These are phyloP conservation scores for Sebastes alutus DNA, from an alignment of 2,797 vertebrate species.

Conservation along the genomic window DNA sequence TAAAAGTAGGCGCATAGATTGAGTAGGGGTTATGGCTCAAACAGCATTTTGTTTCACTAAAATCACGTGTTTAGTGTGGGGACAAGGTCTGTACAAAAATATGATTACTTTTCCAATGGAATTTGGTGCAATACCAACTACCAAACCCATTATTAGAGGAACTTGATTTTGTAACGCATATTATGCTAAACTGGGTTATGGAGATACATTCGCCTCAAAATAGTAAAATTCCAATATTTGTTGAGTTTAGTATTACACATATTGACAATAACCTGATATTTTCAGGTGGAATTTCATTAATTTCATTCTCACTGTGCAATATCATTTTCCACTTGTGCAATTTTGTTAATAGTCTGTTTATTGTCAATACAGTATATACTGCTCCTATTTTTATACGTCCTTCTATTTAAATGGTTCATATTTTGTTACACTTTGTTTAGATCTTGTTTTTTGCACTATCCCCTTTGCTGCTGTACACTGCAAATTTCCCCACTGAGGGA, in stretches of 20 bases:
- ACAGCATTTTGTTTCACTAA: background rate
- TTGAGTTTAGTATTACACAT: too few relatives aligned
- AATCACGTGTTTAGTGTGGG: background rate
- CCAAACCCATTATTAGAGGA: background rate
- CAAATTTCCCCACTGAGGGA: fast-evolving
- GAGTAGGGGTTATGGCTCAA: background rate
- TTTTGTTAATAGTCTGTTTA: too few relatives aligned
- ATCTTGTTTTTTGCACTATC: too few relatives aligned
- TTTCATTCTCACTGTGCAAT: too few relatives aligned
- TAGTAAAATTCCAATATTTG: background rate
- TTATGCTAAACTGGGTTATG: background rate
- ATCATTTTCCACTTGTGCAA: too few relatives aligned
- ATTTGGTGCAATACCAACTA: background rate
- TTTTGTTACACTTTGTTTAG: too few relatives aligned
- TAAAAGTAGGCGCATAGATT: background rate
- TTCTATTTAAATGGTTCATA: too few relatives aligned
- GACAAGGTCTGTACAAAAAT: background rate
- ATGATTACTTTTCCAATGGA: background rate
- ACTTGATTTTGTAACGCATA: background rate
- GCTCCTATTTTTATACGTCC: too few relatives aligned
- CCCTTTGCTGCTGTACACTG: too few relatives aligned
- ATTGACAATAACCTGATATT: background rate
- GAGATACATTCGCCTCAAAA: background rate
- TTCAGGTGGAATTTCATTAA: too few relatives aligned
- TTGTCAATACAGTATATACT: too few relatives aligned